Evolutionary conservation across 1,140 invertebrate genomes (phyloP).

Genomic region (Adoxophyes honmai): DNA sequence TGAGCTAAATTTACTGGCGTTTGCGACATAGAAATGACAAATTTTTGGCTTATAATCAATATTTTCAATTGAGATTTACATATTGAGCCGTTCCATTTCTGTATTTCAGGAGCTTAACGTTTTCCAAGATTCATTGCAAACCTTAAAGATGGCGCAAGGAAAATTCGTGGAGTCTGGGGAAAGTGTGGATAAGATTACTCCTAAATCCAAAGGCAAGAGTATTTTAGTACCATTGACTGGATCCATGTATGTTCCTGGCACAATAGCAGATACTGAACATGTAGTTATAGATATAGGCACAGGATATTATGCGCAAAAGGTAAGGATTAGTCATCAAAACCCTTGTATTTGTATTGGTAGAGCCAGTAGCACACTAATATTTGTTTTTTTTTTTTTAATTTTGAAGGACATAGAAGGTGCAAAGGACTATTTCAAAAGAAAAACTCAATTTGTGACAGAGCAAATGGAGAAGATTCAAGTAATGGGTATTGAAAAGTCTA

Average conservation of each 20-base stretch:
- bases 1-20: constrained; percentile 57
- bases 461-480: constrained; percentile 96
- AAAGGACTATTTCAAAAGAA: constrained; percentile 94
- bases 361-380: too few relatives aligned
- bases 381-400: constrained; percentile 41
- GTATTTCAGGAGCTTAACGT: constrained; percentile 87
- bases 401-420: constrained; percentile 86
- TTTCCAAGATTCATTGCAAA: constrained; percentile 92
- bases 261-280: constrained; percentile 87
- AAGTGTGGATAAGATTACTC: constrained; percentile 88
- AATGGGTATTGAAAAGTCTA: constrained; percentile 90
- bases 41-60: constrained; percentile 20
- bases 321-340: constrained; percentile 49
- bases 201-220: constrained; percentile 85
- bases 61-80: constrained; percentile 17
- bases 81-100: constrained; percentile 23
- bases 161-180: constrained; percentile 94
- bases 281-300: constrained; percentile 96
- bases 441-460: constrained; percentile 93
- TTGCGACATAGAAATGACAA: constrained; percentile 25
- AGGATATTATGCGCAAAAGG: constrained; percentile 96
- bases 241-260: constrained; percentile 96
- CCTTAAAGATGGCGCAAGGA: constrained; percentile 91
- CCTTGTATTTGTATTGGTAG: too few relatives aligned
- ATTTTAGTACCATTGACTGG: constrained; percentile 94